Base-by-base conservation (phyloP, 2,888 invertebrate genomes). In the Ochropleura plecta region DNA sequence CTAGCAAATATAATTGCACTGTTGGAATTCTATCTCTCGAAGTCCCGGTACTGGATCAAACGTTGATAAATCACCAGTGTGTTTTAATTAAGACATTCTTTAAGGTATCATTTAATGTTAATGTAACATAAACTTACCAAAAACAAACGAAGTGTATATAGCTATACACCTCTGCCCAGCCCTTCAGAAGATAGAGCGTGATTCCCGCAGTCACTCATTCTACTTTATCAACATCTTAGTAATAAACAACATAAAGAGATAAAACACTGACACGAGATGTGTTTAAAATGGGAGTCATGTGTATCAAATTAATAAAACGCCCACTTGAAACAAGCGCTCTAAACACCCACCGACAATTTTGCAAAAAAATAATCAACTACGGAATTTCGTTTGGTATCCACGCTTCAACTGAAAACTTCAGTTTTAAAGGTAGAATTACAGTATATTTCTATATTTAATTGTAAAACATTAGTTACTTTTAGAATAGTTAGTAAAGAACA, bases 301-400 rank as follows among this genome's bases (percentile, higher is more conserved):
- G 84, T 79, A 67, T 71, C 68, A 78, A 82, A 86, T 84, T 85
- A 86, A 84, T 83, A 81, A 82, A 84, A 75, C 69, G 55, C 44
- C 81, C 42, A 62, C 84, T 73, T 71, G 70, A 63, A 73, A 85
- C 67, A 60, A 82, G 51, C 73, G 65, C 70, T 62, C 73, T 30
- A 62, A 70, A 65, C 63, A 70, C 68, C 62, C 73, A 71, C 83
- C 73, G 59, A 82, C 72, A 81, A 79, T 84, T 85, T 79, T 66
- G 64, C 79, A 84, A 84, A 83, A 85, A 82, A 68, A 84, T 75
- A 85, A 86, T 86, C 78, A 74, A 65, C 70, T 62, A 42, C 70
- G 57, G 63, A 84, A 79, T 86, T 82, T 66, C 79, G 75, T 84
- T 85, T 64, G 76, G 68, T 60, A 46, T 18, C 44, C 53, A 74